phyloP scores from a whole-genome alignment of 2,888 invertebrate genomes.

The Agriotes lineatus region DNA sequence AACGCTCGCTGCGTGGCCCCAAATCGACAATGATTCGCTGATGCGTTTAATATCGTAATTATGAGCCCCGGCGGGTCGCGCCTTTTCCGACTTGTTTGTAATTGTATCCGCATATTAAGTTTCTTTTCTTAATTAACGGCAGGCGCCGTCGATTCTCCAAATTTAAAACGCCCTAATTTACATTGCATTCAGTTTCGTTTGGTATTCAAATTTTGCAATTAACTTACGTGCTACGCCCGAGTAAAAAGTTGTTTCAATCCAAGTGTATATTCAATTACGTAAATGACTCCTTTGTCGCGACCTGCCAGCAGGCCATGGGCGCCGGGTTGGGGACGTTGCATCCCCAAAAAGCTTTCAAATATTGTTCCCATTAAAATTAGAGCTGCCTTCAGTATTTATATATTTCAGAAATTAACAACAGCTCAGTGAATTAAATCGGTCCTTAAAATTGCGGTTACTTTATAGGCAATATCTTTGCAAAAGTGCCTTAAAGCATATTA shows the following conservation, averaged over 20 bases:
- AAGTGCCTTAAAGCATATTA: no score
- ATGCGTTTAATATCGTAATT: slow-evolving; percentile 43
- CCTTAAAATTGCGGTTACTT: no score
- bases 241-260: slow-evolving; percentile 39
- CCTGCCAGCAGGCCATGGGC: not conserved
- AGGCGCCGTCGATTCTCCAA: slow-evolving; percentile 32
- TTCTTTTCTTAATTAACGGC: slow-evolving; percentile 40
- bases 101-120: slow-evolving; percentile 41
- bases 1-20: slow-evolving; percentile 40
- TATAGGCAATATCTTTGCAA: no score
- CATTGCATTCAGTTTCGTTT: slow-evolving; percentile 45
- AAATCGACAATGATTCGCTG: slow-evolving; percentile 43
- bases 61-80: slow-evolving; percentile 40
- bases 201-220: slow-evolving; percentile 48
- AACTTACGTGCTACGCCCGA: slow-evolving; percentile 40
- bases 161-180: slow-evolving; percentile 40
- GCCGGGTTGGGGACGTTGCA: no score
- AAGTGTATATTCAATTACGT: slow-evolving; percentile 43
- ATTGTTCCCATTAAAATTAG: no score
- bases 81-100: slow-evolving; percentile 38
- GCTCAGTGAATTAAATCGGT: no score
- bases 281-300: slow-evolving; percentile 40
- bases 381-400: no score
- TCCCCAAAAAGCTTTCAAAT: no score
- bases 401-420: no score